These are phyloP conservation scores for Anhinga anhinga DNA, from an alignment of 2,113 vertebrate species.

Conservation along the genomic window DNA sequence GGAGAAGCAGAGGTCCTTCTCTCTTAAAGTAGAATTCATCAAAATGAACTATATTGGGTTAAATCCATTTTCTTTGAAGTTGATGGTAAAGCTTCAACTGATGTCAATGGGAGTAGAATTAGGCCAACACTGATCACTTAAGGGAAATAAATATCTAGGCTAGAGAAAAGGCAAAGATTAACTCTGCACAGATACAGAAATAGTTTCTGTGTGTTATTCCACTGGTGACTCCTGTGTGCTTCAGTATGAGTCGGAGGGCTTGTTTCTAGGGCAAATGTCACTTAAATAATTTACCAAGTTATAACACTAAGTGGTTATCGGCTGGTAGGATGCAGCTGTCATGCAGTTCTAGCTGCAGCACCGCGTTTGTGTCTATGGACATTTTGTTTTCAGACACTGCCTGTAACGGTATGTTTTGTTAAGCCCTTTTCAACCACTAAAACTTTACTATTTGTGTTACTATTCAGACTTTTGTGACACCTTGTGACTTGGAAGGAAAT, in stretches of 20 bases:
- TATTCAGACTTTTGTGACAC: background rate
- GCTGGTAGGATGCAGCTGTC: background rate
- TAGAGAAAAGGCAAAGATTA: conserved; percentile 56
- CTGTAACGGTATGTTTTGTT: background rate
- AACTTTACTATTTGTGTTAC: background rate
- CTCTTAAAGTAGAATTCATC: background rate
- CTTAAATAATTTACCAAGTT: background rate
- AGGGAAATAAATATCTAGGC: conserved; percentile 61
- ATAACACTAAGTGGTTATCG: background rate
- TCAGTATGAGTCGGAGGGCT: background rate
- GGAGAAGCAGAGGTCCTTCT: background rate
- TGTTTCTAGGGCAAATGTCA: background rate
- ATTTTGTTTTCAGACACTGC: background rate
- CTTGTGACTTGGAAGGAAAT: background rate
- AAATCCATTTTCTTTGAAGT: conserved; percentile 46
- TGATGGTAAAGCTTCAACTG: conserved; percentile 8
- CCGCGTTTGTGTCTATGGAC: background rate
- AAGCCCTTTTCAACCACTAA: background rate
- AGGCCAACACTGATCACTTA: conserved; percentile 28
- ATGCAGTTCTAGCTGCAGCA: background rate
- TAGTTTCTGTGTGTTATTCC: conserved; percentile 11
- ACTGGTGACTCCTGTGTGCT: background rate
- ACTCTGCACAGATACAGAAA: conserved; percentile 17
- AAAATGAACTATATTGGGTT: background rate
- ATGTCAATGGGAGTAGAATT: conserved; percentile 31